Conservation (phyloP, 2,888 invertebrate species). For the Sarcophaga variegata region DNA sequence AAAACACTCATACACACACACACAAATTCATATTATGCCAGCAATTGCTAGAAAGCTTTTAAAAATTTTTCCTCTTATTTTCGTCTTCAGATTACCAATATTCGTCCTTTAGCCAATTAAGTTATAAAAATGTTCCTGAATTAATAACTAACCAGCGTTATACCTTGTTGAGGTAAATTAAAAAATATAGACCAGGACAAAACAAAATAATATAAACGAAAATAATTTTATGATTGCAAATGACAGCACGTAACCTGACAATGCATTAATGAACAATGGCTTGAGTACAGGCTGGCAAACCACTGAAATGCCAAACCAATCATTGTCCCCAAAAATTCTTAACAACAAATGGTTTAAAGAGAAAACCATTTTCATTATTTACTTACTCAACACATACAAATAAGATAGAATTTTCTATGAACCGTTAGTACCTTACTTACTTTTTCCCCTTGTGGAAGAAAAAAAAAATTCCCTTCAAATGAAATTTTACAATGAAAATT, state of each 20-base stretch:
- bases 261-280: conserved; percentile 49
- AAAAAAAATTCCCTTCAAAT: neutral
- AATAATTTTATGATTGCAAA: conserved; percentile 55
- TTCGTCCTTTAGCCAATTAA: neutral
- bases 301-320: neutral
- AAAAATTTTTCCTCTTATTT: neutral
- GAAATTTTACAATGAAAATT: conserved; percentile 21
- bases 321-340: neutral
- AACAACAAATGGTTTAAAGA: conserved; percentile 12
- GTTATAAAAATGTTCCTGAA: conserved; percentile 21
- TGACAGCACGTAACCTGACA: conserved; percentile 57
- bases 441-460: neutral
- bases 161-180: conserved; percentile 3
- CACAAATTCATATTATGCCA: no score
- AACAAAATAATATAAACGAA: conserved; percentile 11
- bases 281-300: neutral
- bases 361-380: conserved; percentile 26
- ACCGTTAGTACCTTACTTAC: no score
- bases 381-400: neutral
- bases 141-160: conserved; percentile 35
- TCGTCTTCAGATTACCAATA: neutral
- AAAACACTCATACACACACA: no score
- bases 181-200: neutral
- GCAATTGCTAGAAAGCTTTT: no score
- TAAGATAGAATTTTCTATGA: no score